Conservation (phyloP, 2,888 invertebrate species). For the Heliconius charithonia region DNA sequence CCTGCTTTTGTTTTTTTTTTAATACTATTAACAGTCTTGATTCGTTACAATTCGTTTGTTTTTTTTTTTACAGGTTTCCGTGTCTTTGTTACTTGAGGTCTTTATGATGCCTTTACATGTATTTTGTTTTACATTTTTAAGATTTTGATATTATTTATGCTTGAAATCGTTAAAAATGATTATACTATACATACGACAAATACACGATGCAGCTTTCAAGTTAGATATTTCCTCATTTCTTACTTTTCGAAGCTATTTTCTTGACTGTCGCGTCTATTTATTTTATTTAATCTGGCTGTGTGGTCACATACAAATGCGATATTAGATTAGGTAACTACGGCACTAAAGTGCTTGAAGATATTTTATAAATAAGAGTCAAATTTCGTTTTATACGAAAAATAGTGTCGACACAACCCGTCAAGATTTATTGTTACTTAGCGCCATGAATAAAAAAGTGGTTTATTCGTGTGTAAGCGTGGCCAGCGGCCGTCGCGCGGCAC, state of each 20-base stretch:
- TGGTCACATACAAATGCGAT: constrained; percentile 55
- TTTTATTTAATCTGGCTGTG: constrained; percentile 54
- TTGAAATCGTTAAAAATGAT: neutral
- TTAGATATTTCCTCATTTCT: neutral
- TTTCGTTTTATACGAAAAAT: constrained; percentile 65
- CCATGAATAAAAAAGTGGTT: constrained; percentile 63
- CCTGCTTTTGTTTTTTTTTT: constrained; percentile 1
- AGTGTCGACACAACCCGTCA: constrained; percentile 63
- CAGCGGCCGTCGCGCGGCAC: constrained; percentile 56
- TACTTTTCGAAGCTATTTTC: neutral
- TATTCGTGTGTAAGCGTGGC: constrained; percentile 56
- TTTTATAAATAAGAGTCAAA: constrained; percentile 70
- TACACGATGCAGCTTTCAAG: neutral
- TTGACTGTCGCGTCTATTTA: constrained; percentile 6
- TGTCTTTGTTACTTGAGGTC: neutral
- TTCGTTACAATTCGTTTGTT: neutral
- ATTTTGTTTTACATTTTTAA: neutral
- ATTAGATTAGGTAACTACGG: constrained; percentile 61
- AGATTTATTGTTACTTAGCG: constrained; percentile 73
- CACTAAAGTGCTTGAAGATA: constrained; percentile 46
- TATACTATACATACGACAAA: neutral
- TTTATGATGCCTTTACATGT: neutral
- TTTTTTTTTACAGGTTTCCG: neutral
- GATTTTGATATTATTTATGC: neutral
- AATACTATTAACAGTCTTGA: neutral